A percentile compares a stretch with the other conserved stretches of the same genome.
Evolutionary conservation across 35 echinoderm and acorn worm genomes (phyloP).

Genomic region (Lytechinus pictus): DNA sequence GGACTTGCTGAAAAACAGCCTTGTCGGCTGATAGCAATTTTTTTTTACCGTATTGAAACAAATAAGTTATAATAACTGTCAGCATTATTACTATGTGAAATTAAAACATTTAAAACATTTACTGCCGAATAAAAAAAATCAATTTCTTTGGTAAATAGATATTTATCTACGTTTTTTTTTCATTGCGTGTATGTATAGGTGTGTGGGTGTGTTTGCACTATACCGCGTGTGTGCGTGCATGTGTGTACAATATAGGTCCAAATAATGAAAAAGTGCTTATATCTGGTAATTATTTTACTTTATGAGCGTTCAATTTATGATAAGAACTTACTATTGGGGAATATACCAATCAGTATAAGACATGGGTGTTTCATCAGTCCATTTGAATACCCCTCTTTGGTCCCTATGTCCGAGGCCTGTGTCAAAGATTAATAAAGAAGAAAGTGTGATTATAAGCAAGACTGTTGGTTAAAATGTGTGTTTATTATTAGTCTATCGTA

Average conservation of each 20-base stretch:
- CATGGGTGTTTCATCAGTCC: slow-evolving; percentile 51
- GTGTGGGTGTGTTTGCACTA: not conserved
- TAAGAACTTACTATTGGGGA: not conserved
- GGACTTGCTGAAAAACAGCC: not conserved
- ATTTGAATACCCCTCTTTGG: slow-evolving; percentile 5
- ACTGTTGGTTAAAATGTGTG: no score
- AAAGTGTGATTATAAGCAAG: not conserved
- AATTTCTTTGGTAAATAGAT: not conserved
- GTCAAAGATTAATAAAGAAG: not conserved
- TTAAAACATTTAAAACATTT: no score
- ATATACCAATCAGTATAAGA: slow-evolving; percentile 47
- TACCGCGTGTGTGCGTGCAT: not conserved
- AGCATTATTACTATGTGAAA: no score
- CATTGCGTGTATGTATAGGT: not conserved
- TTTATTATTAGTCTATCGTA: no score
- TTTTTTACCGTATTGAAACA: no score
- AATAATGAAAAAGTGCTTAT: not conserved
- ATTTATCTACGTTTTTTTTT: no score
- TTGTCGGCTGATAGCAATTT: no score
- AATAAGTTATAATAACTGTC: no score
- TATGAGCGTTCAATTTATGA: not conserved
- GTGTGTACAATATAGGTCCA: not conserved
- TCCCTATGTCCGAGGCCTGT: slow-evolving; percentile 23
- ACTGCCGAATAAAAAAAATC: no score
- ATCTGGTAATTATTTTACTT: not conserved